Conservation (phyloP, 2,888 invertebrate species). For the Chesias legatella region DNA sequence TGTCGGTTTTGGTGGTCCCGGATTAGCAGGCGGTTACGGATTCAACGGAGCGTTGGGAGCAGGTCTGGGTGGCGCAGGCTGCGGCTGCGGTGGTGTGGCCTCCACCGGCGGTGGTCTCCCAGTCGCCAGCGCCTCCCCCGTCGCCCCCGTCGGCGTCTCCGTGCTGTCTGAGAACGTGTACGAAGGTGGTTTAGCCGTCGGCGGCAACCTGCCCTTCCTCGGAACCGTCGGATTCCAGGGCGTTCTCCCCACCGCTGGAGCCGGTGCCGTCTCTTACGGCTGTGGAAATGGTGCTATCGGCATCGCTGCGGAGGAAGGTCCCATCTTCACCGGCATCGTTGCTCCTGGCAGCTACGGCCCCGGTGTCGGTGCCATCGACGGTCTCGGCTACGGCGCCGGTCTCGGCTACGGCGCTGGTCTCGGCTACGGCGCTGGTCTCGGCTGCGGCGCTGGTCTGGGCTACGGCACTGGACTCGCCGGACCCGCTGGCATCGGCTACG, state of each 20-base stretch:
- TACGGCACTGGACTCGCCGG: constrained; percentile 12
- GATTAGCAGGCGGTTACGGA: background rate
- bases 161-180: constrained; percentile 39
- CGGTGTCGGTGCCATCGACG: constrained; percentile 5
- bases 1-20: constrained; percentile 1
- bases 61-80: too few species aligned
- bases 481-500: background rate
- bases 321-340: constrained; percentile 11
- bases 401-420: constrained; percentile 20
- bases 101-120: constrained; percentile 29
- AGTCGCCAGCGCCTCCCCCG: constrained; percentile 35
- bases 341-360: constrained; percentile 8
- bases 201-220: constrained; percentile 37
- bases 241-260: constrained; percentile 38
- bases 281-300: constrained; percentile 35
- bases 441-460: constrained; percentile 5
- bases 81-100: constrained; percentile 31
- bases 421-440: constrained; percentile 10
- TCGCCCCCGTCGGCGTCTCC: constrained; percentile 34
- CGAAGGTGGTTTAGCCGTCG: constrained; percentile 33
- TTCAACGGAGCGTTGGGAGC: too few species aligned
- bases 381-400: constrained; percentile 11
- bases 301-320: constrained; percentile 21
- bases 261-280: constrained; percentile 38
- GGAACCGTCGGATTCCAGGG: constrained; percentile 39